Base-by-base conservation (phyloP, 2,888 invertebrate species). In the Mythimna albipuncta region DNA sequence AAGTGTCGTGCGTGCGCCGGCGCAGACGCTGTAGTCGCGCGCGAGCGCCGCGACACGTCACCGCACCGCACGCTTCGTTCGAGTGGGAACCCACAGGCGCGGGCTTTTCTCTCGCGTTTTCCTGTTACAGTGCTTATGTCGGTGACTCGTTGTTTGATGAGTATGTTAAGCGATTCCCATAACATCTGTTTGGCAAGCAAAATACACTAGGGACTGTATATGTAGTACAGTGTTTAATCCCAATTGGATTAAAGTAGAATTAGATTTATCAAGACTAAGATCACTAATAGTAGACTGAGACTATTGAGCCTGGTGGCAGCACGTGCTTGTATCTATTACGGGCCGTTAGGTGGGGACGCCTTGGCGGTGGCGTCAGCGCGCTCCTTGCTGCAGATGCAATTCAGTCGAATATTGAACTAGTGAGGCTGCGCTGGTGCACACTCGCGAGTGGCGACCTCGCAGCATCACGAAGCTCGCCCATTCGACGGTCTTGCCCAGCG, bases 321-420 rank as follows among this genome's bases (percentile, higher is more conserved):
- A 44, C 44, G 54, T 54, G n/a, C 47, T 52, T 19, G 52, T 19
- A 38, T 54, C 69, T 54, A 54, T 54, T 38, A 61, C 47, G 77
- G 80, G 85, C 89, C 89, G 89, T 87, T 87, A 89, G 82, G 70
- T 3, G 57, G n/a, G 69, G n/a, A n/a, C n/a, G n/a, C n/a, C n/a
- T n/a, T n/a, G 7, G 77, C 3, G 21, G 1, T 0, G n/a, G 64
- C 69, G 58, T 59, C 55, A 64, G 62, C 66, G 52, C 76, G 68
- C 65, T 58, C 73, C 59, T 73, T 54, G 21, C 44, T 68, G 77
- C 77, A 75, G 63, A 71, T 85, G 85, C 86, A 85, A 69, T 16
- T 59, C 21, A 57, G 50, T 57, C 10, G 32, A 57, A 65, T 52
- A n/a, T 21, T 55, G 35, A 16, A 61, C 32, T 57, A 61, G 50